Conservation (phyloP, 2,113 vertebrate genomes). For the Dendrocopos noguchii region DNA sequence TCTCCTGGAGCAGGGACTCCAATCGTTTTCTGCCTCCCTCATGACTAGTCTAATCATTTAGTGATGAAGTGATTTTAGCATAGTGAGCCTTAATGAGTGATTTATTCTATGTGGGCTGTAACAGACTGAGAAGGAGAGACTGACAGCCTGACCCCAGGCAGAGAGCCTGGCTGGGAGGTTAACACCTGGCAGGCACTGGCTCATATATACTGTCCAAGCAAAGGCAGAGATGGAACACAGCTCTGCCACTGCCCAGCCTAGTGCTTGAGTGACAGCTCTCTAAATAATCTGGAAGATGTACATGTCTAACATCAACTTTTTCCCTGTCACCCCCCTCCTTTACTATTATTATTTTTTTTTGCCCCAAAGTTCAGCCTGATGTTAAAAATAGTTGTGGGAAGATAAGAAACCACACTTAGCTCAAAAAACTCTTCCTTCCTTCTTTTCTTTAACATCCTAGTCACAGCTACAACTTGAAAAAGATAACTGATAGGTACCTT, state of each 20-base stretch:
- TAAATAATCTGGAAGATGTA: neutral
- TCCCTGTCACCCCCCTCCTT: no score
- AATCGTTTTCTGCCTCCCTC: neutral
- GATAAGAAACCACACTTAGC: neutral
- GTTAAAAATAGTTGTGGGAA: neutral
- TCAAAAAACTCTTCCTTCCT: rapidly evolving
- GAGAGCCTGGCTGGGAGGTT: neutral
- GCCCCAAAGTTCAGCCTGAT: neutral
- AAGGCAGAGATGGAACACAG: neutral
- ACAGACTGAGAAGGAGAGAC: neutral
- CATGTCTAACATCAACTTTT: neutral
- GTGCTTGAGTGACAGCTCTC: neutral
- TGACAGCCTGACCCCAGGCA: neutral
- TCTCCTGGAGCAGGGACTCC: neutral
- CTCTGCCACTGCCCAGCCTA: neutral
- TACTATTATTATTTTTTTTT: rapidly evolving
- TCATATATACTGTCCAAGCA: rapidly evolving
- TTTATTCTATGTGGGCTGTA: neutral
- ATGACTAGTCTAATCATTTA: neutral
- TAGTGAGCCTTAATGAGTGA: neutral
- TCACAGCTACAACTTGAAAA: neutral
- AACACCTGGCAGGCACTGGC: neutral
- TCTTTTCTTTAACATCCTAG: neutral
- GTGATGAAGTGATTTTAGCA: neutral
- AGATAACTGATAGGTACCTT: neutral